Conservation (phyloP, 2,113 vertebrate species). For the Xiphophorus maculatus region DNA sequence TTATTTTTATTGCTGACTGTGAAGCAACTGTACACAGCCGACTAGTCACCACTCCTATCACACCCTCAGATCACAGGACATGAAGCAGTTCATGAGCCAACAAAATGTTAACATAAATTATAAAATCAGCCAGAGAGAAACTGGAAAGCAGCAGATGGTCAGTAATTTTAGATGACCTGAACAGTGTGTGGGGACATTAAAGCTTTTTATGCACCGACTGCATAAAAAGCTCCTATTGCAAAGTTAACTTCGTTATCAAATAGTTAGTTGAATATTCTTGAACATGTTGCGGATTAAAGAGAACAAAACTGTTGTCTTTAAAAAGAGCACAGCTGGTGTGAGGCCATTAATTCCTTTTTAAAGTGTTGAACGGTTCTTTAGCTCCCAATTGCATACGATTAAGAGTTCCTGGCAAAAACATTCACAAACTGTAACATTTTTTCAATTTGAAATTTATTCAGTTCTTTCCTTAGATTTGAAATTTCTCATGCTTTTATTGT, state of each 20-base stretch:
- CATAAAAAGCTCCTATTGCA: background rate
- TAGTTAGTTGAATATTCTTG: background rate
- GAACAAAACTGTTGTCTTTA: background rate
- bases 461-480: too few species aligned
- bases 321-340: background rate
- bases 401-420: too few species aligned
- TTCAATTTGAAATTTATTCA: too few species aligned
- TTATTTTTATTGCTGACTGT: conserved; percentile 13
- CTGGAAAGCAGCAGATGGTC: background rate
- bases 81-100: background rate
- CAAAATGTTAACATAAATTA: background rate
- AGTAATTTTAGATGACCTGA: background rate
- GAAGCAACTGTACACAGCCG: background rate
- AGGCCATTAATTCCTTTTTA: background rate
- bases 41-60: background rate
- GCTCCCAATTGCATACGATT: too few species aligned
- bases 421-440: too few species aligned
- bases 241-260: background rate
- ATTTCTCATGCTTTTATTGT: too few species aligned
- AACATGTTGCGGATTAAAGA: background rate
- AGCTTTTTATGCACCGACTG: background rate
- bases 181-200: background rate
- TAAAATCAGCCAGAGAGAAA: background rate
- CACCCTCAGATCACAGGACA: background rate
- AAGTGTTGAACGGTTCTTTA: too few species aligned